Base-by-base conservation (phyloP, 2,888 invertebrate genomes). In the Caenorhabditis sp. region DNA sequence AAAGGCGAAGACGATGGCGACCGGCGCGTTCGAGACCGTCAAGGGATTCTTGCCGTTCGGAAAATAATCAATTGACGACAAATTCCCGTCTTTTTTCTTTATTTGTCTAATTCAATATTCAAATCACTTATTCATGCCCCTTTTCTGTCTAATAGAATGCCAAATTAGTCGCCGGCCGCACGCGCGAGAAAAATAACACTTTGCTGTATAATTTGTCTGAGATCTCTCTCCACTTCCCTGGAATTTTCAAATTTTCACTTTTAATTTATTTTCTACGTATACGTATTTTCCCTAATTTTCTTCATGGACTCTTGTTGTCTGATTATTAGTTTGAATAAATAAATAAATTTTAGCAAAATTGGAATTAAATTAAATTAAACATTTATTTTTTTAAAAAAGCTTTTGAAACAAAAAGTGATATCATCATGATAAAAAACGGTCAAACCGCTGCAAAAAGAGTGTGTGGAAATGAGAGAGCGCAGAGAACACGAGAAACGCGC, bases 1-100 rank as follows among this genome's bases (percentile, higher is more conserved):
- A 62, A 92, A 91, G 84, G 91, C 91, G 37, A 91, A 91, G 80
- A 89, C 91, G 6, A 89, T 91, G 53, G 89, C 91, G 20, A 91
- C 80, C 37, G 87, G 89, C 8, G 90, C 90, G 32, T 87, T 91
- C 51, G 91, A 91, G 61, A 87, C 88, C 8, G 89, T 91, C 72
- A 89, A 89, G 64, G 90, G 91, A 53, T 91, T 91, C 82, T 83
- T 91, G 22, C 91, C 91, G 18, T 91, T 91, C 76, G 91, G 91
- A 51, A 90, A 90, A 76, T 90, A 87, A 87, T 11, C 18, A 5
- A 40, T 11, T 11, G 40, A 40, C n/a, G n/a, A n/a, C 13, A 40
- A 40, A 40, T 18, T 20, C 50, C 50, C n/a, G n/a, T 20, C 50
- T 50, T 9, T 51, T 40, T 40, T 9, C 47, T n/a, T n/a, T n/a